Base-by-base conservation (phyloP, 2,113 vertebrate genomes). In the Dipodomys stephensi region DNA sequence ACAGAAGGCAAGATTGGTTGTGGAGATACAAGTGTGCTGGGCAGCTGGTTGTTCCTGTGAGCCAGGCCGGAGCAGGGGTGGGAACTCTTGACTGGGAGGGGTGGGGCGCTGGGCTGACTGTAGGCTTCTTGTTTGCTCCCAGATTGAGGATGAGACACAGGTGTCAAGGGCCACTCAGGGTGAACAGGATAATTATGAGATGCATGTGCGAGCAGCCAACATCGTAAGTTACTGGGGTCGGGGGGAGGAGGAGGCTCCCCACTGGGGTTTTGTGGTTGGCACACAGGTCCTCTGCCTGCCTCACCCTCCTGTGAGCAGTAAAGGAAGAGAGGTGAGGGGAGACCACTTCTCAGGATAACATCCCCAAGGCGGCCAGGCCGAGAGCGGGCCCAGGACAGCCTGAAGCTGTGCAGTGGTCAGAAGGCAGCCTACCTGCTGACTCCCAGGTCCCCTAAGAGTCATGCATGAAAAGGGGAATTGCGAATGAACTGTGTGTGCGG, bases 71-170 rank as follows among this genome's bases (percentile, higher is more conserved):
- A 77, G 35, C 65, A 69, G 69, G 11, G 5, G 72, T 62, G 16
- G 46, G 32, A 64, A 79, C 23, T 19, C 28, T 16, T 23, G n/a
- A 10, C 32, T 44, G 60, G 2, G 30, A 57, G 53, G 15, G 53
- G 4, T 57, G 53, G 53, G 15, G 57, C 13, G 13, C 39, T 28
- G 25, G 18, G 53, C 86, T 23, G 2, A 83, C 7, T 4, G 11
- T 3, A 8, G 39, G 6, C 30, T 32, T 79, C 60, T 89, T 4
- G 9, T 85, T 87, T 88, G 28, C 25, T 74, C 64, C 13, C 96
- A 99, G 99, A 99, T 99, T 27, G 99, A 99, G 91, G 99, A 99
- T 1, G 99, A 99, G 98, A 99, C 99, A 0, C 99, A 99, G 97
- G 99, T 99, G 7, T 99, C 99, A 2, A 97, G 99, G 87, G 98